Evolutionary conservation across 2,888 invertebrate genomes (phyloP), one percentile per base, ranked within the genome.

Genomic region (Mallateleia sp.): DNA sequence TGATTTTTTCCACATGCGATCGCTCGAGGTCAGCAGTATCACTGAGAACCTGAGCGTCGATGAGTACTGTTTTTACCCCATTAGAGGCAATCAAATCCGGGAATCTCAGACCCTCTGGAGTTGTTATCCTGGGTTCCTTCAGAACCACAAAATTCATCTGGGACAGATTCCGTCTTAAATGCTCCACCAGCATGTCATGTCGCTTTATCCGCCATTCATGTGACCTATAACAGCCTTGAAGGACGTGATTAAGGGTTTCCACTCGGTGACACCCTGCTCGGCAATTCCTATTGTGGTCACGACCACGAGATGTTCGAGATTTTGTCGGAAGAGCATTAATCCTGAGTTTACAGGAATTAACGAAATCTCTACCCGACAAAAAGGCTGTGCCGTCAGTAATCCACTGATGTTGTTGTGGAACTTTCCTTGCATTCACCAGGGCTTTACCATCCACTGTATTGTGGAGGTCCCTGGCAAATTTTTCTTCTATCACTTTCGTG

Each of bases 41-140:
- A 32, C 93, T 92, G 62, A 94, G 93, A 4, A 94, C 89, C 87
- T 95, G 94, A 0, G 92, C 93, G 69, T 95, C 94, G 1, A 94
- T 56, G 0, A 95, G 89, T 0, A 92, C 79, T 0, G 90, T 92
- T 5, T 15, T 6, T 1, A 64, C 89, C 3, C 78, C 91, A 62
- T 60, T 92, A 0, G 8, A 60, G 7, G 93, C 93, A 0, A 94
- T 87, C 4, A 93, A 79, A 58, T 95, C 94, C 0, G 94, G 94
- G 82, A 94, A 95, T 0, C 92, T 69, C 0, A 90, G 83, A 0
- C 93, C 94, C 0, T 50, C 34, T 0, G 78, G 38, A 0, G 93
- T 94, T n/a, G 0, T 58, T 11, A 94, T 56, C 0, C 50, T 66
- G 0, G 91, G 91, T n/a, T n/a, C n/a, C n/a, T n/a, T n/a, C n/a